phyloP scores from a whole-genome alignment of 2,797 vertebrate genomes.

The Synanceia verrucosa region DNA sequence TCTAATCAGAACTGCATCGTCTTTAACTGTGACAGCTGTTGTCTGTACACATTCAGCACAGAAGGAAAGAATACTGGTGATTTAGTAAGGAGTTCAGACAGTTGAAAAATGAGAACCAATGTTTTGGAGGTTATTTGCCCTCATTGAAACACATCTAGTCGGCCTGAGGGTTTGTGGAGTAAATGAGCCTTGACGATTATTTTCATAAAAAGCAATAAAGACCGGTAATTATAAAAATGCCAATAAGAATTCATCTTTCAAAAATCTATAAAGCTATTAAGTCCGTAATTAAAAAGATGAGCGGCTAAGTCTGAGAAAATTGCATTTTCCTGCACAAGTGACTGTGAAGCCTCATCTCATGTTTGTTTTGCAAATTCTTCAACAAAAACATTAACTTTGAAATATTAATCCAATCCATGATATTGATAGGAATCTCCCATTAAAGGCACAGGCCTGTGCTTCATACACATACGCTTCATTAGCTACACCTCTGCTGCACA shows the following conservation, averaged over 20 bases:
- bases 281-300: conserved; percentile 88
- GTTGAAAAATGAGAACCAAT: conserved; percentile 61
- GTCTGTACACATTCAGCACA: conserved; percentile 27
- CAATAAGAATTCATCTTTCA: conserved; percentile 89
- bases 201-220: conserved; percentile 90
- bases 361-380: conserved; percentile 87
- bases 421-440: conserved; percentile 86
- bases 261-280: conserved; percentile 91
- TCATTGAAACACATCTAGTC: conserved; percentile 73
- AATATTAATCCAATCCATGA: conserved; percentile 87
- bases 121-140: conserved; percentile 74
- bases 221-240: conserved; percentile 89
- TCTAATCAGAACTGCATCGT: conserved; percentile 45
- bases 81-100: conserved; percentile 37
- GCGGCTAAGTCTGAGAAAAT: conserved; percentile 84
- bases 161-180: conserved; percentile 77
- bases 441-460: conserved; percentile 87
- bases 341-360: conserved; percentile 83
- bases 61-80: conserved; percentile 32
- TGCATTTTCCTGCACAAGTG: conserved; percentile 85
- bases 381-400: conserved; percentile 90
- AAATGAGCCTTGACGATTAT: conserved; percentile 88
- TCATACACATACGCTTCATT: conserved; percentile 86
- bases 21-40: conserved; percentile 41
- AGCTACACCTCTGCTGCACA: conserved; percentile 79